phyloP scores from a whole-genome alignment of 2,888 invertebrate genomes.

The Spialia ferax region DNA sequence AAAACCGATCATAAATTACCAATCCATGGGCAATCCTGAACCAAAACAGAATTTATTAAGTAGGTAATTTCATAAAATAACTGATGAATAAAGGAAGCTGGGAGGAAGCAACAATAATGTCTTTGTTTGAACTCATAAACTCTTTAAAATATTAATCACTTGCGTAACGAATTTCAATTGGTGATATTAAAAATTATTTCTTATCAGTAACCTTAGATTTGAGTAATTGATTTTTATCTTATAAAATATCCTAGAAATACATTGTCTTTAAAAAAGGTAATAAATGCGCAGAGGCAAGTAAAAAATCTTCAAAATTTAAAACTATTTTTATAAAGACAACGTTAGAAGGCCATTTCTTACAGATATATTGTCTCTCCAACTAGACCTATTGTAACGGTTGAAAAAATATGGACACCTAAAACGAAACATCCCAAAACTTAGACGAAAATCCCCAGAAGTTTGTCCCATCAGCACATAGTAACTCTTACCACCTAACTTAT shows the following conservation, averaged over 20 bases:
- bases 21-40: conserved; percentile 66
- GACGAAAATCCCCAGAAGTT: conserved; percentile 43
- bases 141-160: neutral
- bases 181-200: neutral
- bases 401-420: conserved; percentile 10
- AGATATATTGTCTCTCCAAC: conserved; percentile 11
- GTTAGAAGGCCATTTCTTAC: too few relatives aligned
- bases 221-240: too few relatives aligned
- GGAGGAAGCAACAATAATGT: conserved; percentile 36
- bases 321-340: too few relatives aligned
- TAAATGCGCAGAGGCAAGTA: too few relatives aligned
- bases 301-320: too few relatives aligned
- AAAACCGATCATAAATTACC: conserved; percentile 75
- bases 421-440: conserved; percentile 38
- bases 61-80: conserved; percentile 66
- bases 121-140: conserved; percentile 30
- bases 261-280: too few relatives aligned
- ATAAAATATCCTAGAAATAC: too few relatives aligned
- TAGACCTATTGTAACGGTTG: neutral
- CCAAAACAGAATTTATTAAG: conserved; percentile 69
- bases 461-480: conserved; percentile 45
- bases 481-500: conserved; percentile 48
- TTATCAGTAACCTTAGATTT: too few relatives aligned
- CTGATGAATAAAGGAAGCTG: conserved; percentile 45
- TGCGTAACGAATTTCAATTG: neutral